These are phyloP conservation scores for Stegodyphus dumicola DNA, from an alignment of 1,140 invertebrate genomes.

Conservation along the genomic window DNA sequence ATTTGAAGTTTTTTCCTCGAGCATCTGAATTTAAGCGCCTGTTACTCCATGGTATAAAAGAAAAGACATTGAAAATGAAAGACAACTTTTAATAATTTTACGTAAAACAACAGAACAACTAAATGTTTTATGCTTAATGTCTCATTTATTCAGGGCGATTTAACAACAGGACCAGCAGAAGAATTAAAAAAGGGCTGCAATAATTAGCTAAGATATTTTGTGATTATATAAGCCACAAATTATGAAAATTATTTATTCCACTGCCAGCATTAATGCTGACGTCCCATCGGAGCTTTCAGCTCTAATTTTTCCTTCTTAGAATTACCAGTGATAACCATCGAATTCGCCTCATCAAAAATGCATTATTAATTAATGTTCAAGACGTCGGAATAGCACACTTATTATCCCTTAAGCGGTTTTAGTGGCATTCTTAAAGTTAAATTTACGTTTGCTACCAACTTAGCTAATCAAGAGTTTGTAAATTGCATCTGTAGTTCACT, in stretches of 20 bases:
- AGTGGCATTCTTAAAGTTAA: not conserved
- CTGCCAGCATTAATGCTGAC: not conserved
- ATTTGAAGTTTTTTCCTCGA: too few species aligned
- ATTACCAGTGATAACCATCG: not conserved
- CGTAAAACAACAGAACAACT: too few species aligned
- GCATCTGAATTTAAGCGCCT: too few species aligned
- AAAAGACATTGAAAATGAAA: too few species aligned
- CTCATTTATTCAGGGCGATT: too few species aligned
- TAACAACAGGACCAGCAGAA: too few species aligned
- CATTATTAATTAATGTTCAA: conserved; percentile 54
- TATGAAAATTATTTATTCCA: not conserved
- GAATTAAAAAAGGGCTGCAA: too few species aligned
- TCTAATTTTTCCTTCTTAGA: conserved; percentile 25
- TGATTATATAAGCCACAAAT: too few species aligned
- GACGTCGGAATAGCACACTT: conserved; percentile 31
- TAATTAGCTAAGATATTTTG: too few species aligned
- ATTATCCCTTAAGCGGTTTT: conserved; percentile 54
- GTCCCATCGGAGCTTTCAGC: conserved; percentile 8
- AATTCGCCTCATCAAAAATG: conserved; percentile 42
- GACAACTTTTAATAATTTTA: too few species aligned
- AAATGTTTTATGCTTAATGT: too few species aligned
- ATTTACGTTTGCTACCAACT: conserved; percentile 5
- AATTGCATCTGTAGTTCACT: conserved; percentile 23
- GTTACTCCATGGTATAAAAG: too few species aligned
- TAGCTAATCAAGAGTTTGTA: conserved; percentile 47